These are phyloP conservation scores for Scomberomorus guttatus DNA, from an alignment of 2,797 vertebrate genomes.

Conservation along the genomic window DNA sequence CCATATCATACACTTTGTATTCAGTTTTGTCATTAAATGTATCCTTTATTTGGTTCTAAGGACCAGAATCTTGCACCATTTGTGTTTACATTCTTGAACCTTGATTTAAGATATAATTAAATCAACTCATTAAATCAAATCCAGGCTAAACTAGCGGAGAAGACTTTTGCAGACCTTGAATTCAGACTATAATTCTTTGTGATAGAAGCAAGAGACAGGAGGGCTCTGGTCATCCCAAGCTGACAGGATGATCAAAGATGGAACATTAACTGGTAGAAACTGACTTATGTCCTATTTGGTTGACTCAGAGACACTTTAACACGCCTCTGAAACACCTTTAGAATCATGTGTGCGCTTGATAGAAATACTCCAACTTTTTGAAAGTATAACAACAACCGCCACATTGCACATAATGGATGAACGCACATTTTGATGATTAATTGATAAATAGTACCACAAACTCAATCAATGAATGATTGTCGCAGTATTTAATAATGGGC, in stretches of 20 bases:
- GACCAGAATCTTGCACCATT: background rate
- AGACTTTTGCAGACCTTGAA: background rate
- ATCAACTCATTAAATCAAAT: background rate
- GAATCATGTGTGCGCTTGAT: background rate
- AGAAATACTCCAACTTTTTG: too few relatives aligned
- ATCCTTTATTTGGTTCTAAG: background rate
- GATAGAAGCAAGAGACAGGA: background rate
- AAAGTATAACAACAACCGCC: background rate
- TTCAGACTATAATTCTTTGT: background rate
- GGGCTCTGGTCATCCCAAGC: background rate
- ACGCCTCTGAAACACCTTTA: background rate
- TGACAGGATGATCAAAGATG: background rate
- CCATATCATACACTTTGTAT: background rate
- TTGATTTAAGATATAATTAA: background rate
- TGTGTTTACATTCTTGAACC: background rate
- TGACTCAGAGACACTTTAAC: background rate
- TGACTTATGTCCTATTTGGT: background rate
- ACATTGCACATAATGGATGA: background rate
- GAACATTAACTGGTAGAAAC: background rate
- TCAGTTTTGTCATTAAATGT: background rate
- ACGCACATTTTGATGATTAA: background rate
- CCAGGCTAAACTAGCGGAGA: background rate
- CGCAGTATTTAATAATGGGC: background rate
- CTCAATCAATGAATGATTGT: background rate
- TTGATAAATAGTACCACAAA: too few relatives aligned